Evolutionary conservation across 2,797 vertebrate genomes (phyloP), one percentile per base, ranked within the genome.

Genomic region (Zenarchopterus dispar): DNA sequence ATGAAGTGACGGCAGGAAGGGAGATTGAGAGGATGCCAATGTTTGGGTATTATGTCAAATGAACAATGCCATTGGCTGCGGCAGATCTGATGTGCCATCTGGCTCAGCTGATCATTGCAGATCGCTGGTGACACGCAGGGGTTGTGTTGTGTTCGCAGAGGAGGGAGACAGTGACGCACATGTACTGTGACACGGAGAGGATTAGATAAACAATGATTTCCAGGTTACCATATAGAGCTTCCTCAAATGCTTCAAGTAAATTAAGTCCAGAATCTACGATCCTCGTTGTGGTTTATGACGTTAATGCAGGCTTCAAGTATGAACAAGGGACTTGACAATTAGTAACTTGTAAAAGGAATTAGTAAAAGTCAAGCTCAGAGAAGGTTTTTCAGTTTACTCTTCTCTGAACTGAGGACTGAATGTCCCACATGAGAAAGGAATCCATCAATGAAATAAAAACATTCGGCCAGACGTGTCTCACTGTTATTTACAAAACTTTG

Each of bases 41-140:
- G 81, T 89, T 82, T 84, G 81, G 76, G 83, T 88, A 77, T 91
- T 85, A 88, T 82, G 80, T 89, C 83, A 91, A 89, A 83, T 82
- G 86, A 91, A 88, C 90, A 92, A 91, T 91, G 82, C 68, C 71
- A 78, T 78, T 85, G 84, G 84, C 57, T 16, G 57, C 57, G 52
- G 74, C 64, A 81, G 58, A 83, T 84, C 82, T 15, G 13, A 51
- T 53, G 44, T 67, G 75, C 89, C 88, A 87, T 92, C 88, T 91
- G 86, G 84, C 75, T 22, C 58, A 52, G 66, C 42, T 11, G 66
- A 60, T 75, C 70, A 39, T 47, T 23, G 16, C 53, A 68, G 84
- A 61, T 86, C 77, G 55, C 72, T 67, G 65, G 68, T 73, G 78
- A 84, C 55, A 62, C 72, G 23, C 39, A 61, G 47, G 73, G 48